Conservation (phyloP, 2,888 invertebrate genomes). For the Sminthurides aquaticus region DNA sequence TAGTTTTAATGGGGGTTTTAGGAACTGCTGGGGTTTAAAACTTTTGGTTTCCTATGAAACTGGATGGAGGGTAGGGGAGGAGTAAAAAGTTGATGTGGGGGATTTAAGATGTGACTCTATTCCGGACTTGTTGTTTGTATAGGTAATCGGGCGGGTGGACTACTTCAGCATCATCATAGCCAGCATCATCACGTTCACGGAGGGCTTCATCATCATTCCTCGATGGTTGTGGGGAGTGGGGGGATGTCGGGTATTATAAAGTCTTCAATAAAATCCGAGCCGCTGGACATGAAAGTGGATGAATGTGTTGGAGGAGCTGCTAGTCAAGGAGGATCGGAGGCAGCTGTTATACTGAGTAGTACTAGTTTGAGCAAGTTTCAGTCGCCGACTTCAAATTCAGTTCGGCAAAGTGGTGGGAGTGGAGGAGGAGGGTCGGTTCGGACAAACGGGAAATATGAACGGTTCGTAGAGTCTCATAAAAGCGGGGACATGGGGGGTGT, state of each 20-base stretch:
- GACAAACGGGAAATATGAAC: not conserved
- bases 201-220: constrained; percentile 17
- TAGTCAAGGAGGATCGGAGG: constrained; percentile 15
- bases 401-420: not conserved
- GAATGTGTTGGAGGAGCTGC: constrained; percentile 19
- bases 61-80: no score
- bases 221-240: constrained; percentile 13
- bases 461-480: not conserved
- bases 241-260: constrained; percentile 7
- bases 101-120: no score
- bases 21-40: no score
- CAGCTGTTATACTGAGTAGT: constrained; percentile 2
- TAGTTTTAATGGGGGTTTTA: no score
- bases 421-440: not conserved
- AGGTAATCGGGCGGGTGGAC: not conserved
- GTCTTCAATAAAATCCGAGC: constrained; percentile 41
- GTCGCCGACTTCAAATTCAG: constrained; percentile 1
- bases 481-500: not conserved
- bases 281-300: constrained; percentile 43
- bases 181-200: constrained; percentile 10
- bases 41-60: no score
- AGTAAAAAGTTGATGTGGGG: no score
- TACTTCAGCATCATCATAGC: not conserved
- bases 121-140: not conserved
- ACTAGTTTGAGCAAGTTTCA: no score